Conservation (phyloP, 2,113 vertebrate species). For the Micromys minutus region DNA sequence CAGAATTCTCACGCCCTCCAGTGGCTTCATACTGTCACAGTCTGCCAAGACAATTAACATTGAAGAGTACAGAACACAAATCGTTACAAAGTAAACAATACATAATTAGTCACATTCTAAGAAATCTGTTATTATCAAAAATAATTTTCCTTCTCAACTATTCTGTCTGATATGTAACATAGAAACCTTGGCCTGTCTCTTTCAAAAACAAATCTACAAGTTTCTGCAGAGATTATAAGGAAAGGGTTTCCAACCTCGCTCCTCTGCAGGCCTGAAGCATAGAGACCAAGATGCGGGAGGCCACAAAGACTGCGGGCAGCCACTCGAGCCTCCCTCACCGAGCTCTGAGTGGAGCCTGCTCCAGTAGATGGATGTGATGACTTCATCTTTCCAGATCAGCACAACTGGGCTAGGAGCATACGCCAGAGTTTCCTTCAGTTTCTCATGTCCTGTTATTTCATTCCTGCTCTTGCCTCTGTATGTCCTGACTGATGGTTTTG, state of each 20-base stretch:
- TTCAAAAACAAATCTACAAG: neutral
- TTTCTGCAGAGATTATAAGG: neutral
- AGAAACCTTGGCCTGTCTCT: neutral
- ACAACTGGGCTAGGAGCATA: neutral
- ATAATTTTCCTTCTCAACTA: slow-evolving; percentile 34
- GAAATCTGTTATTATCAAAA: slow-evolving; percentile 43
- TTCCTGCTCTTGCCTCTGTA: too few relatives aligned
- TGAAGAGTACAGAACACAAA: slow-evolving; percentile 29
- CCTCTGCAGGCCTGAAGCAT: too few relatives aligned
- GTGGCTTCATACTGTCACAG: slow-evolving; percentile 82
- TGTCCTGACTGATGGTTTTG: too few relatives aligned
- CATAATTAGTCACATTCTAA: slow-evolving; percentile 6
- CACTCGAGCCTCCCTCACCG: too few relatives aligned
- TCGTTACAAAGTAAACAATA: slow-evolving; percentile 16
- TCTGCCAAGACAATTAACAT: slow-evolving; percentile 79
- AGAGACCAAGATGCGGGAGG: neutral
- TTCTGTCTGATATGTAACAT: neutral
- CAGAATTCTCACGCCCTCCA: slow-evolving; percentile 91
- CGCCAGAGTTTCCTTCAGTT: neutral
- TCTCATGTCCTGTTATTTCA: neutral
- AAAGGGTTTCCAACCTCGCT: neutral
- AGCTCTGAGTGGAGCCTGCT: neutral
- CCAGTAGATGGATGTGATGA: too few relatives aligned
- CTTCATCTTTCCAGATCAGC: neutral
- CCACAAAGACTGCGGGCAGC: neutral